A percentile compares a stretch with the other conserved stretches of the same genome.
Conservation (phyloP, 2,888 invertebrate species). For the Nymphalis polychloros region DNA sequence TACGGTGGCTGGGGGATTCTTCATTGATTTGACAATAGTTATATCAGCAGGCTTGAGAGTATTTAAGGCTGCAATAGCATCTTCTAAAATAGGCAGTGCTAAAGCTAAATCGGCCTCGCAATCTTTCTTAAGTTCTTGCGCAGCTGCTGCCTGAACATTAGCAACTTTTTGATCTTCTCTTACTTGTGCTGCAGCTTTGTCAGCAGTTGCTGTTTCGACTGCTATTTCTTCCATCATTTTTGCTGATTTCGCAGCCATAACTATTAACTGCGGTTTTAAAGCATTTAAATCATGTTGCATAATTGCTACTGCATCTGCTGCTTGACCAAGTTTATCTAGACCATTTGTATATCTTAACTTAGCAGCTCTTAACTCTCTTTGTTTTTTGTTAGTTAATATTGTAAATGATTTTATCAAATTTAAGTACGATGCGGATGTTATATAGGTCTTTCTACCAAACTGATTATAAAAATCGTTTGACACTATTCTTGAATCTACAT, state of each 20-base stretch:
- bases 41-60: constrained; percentile 93
- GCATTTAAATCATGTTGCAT: constrained; percentile 89
- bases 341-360: constrained; percentile 89
- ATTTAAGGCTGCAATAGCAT: constrained; percentile 88
- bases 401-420: constrained; percentile 90
- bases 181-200: constrained; percentile 89
- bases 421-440: constrained; percentile 92
- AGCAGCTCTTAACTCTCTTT: constrained; percentile 86
- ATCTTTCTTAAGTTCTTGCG: constrained; percentile 91
- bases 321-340: constrained; percentile 89
- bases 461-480: constrained; percentile 84
- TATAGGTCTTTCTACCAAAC: constrained; percentile 88
- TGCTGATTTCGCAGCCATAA: constrained; percentile 86
- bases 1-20: constrained; percentile 91
- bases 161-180: constrained; percentile 93
- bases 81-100: constrained; percentile 91
- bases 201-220: constrained; percentile 88
- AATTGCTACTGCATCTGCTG: constrained; percentile 87
- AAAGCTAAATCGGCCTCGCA: constrained; percentile 96
- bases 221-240: constrained; percentile 90
- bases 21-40: constrained; percentile 93
- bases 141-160: constrained; percentile 91
- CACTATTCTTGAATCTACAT: constrained; percentile 86
- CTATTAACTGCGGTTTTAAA: constrained; percentile 87
- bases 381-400: constrained; percentile 85